Conservation (phyloP, 2,888 invertebrate genomes). For the Xylota sylvarum region DNA sequence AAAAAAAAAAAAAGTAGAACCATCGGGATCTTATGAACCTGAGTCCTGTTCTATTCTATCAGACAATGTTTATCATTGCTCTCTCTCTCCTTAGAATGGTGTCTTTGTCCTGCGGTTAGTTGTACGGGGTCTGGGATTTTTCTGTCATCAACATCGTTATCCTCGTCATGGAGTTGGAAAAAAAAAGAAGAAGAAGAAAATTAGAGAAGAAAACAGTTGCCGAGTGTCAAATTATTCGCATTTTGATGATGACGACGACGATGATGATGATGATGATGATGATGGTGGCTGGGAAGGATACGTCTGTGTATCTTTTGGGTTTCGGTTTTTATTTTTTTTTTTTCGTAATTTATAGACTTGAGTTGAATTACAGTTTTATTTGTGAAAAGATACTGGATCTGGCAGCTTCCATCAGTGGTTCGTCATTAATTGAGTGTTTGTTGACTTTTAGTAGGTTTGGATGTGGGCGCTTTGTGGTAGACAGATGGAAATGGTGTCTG, state of each 20-base stretch:
- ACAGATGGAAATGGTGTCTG: neutral
- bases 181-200: neutral
- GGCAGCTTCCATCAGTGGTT: neutral
- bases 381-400: neutral
- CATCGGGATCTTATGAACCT: neutral
- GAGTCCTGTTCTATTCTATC: neutral
- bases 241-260: constrained; percentile 32
- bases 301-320: constrained; percentile 5
- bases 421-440: constrained; percentile 1
- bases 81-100: neutral
- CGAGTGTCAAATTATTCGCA: constrained; percentile 49
- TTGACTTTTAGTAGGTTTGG: constrained; percentile 5
- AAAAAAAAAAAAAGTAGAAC: neutral
- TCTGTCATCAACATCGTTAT: neutral
- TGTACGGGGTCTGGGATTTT: neutral
- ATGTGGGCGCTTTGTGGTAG: neutral
- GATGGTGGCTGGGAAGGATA: neutral
- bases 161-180: neutral
- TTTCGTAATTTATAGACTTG: constrained; percentile 11
- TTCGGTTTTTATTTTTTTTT: neutral
- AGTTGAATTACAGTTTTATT: constrained; percentile 11
- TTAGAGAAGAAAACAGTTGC: constrained; percentile 28
- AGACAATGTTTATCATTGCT: neutral
- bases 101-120: constrained; percentile 2
- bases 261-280: neutral